phyloP scores from a whole-genome alignment of 2,113 vertebrate genomes.

The Spermophilus dauricus region DNA sequence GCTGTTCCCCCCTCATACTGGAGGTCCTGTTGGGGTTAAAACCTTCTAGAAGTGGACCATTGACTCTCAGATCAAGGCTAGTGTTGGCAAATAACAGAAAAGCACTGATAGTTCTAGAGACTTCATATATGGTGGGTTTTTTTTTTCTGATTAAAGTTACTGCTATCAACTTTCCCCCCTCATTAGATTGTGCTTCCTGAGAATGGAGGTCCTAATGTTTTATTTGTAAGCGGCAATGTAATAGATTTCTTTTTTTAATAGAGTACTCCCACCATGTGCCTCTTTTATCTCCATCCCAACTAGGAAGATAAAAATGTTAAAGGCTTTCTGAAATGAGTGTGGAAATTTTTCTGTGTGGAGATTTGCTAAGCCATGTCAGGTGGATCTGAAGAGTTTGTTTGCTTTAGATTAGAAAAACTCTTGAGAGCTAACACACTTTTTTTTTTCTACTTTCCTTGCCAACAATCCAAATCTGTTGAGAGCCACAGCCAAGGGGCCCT shows the following conservation, averaged over 20 bases:
- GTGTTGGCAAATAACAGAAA: not conserved
- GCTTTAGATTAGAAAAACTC: not conserved
- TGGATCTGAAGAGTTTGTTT: not conserved
- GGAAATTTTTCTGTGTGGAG: not conserved
- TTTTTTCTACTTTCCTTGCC: not conserved
- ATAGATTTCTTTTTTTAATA: not conserved
- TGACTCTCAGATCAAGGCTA: not conserved
- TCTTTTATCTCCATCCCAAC: constrained; percentile 15
- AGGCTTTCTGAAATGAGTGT: not conserved
- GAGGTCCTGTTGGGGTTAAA: not conserved
- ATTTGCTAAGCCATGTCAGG: not conserved
- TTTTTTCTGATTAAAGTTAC: not conserved
- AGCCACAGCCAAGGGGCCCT: too few species aligned
- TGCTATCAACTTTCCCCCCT: not conserved
- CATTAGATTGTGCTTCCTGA: not conserved
- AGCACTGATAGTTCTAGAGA: not conserved
- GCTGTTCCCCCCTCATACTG: not conserved
- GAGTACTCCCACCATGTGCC: not conserved
- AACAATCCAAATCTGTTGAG: not conserved
- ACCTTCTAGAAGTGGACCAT: not conserved
- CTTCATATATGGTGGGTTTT: not conserved
- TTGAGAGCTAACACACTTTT: not conserved
- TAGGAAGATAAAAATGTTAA: not conserved
- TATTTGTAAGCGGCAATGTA: not conserved
- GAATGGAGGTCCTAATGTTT: not conserved